Base-by-base conservation (phyloP, 2,113 vertebrate species). In the Pluvialis apricaria region DNA sequence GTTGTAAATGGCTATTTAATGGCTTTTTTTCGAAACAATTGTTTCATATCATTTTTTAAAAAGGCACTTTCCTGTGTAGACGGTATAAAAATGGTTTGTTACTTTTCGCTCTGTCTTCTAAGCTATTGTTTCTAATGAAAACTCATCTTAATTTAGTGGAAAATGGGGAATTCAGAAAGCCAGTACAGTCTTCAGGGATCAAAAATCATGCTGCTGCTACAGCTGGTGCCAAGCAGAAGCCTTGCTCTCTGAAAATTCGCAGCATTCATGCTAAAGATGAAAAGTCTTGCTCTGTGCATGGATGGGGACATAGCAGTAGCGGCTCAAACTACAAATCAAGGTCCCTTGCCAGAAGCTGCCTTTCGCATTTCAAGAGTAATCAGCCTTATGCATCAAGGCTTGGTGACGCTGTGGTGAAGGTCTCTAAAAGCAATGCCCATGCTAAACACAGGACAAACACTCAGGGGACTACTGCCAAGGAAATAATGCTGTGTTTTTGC, bases 81-180 rank as follows among this genome's bases (percentile, higher is more conserved):
- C 36, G 21, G 24, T 64, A 96, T 64, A 96, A 73, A 91, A 51
- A 75, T 45, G 60, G 62, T 76, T 71, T 93, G 77, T 89, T 95
- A 57, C 44, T 84, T 92, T 80, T 81, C 5, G 4, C 75, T 95
- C 62, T 73, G 13, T 95, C 88, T 90, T 61, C 42, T 86, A 88
- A 88, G 44, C 61, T 45, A 51, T 72, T 93, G 51, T 82, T 96
- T 86, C 84, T 97, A 78, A 95, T 65, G 47, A 65, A 65, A 87
- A 52, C 82, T 83, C 14, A 90, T 94, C 82, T 97, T 92, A 58
- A 69, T 97, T 94, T 97, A 99, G 98, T 97, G 96, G 84, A 98
- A 91, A 75, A 99, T 99, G 99, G 99, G 99, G 79, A 99, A 99
- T 98, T 99, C 99, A 25, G 99, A 99, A 97, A 99, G 99, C 97